Conservation (phyloP, 2,888 invertebrate species). For the Stenoptilia bipunctidactyla region DNA sequence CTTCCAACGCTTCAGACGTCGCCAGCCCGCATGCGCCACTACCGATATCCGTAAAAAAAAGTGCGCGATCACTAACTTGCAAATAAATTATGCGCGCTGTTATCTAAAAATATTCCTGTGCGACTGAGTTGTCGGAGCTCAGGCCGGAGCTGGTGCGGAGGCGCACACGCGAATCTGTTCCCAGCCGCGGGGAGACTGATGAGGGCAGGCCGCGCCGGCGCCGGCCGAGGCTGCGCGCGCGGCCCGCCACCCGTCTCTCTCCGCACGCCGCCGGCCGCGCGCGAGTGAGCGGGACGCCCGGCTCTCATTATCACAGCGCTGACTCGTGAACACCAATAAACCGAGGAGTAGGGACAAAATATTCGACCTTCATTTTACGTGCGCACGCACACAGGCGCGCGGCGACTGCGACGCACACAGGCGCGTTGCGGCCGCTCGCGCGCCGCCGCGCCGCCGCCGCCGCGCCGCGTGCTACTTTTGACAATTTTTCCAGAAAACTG, state of each 20-base stretch:
- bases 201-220: slow-evolving; percentile 65
- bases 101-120: slow-evolving; percentile 69
- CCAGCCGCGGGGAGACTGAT: slow-evolving; percentile 70
- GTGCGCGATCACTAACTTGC: slow-evolving; percentile 64
- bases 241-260: slow-evolving; percentile 51
- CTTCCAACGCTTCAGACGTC: slow-evolving; percentile 3
- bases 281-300: slow-evolving; percentile 51
- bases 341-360: slow-evolving; percentile 67
- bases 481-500: slow-evolving; percentile 68
- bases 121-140: slow-evolving; percentile 42
- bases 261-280: slow-evolving; percentile 22
- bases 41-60: slow-evolving; percentile 54
- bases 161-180: slow-evolving; percentile 63
- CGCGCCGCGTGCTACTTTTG: slow-evolving; percentile 60
- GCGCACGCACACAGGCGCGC: slow-evolving; percentile 19
- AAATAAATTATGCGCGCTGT: slow-evolving; percentile 67
- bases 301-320: slow-evolving; percentile 61
- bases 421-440: slow-evolving; percentile 37
- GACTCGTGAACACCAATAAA: slow-evolving; percentile 69
- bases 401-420: slow-evolving; percentile 45
- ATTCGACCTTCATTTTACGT: slow-evolving; percentile 70
- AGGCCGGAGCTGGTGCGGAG: slow-evolving; percentile 40
- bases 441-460: slow-evolving; percentile 36
- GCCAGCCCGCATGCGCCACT: slow-evolving; percentile 50
- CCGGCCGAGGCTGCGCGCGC: slow-evolving; percentile 63